Base-by-base conservation (phyloP, 2,113 vertebrate genomes). In the Lucifuga dentata region DNA sequence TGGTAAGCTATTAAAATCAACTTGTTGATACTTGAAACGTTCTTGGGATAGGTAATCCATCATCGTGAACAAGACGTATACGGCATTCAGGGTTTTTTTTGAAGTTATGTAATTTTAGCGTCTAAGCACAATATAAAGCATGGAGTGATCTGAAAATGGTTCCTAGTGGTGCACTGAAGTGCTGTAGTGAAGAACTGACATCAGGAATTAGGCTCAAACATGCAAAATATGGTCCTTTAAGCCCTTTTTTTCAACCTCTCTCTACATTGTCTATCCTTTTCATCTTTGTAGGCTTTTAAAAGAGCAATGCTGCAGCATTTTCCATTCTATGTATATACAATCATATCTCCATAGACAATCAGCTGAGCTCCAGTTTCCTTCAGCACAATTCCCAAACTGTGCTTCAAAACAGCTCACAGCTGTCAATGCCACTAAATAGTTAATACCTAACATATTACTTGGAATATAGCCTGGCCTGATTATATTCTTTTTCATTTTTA, bases 351-450 rank as follows among this genome's bases (percentile, higher is more conserved):
- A 15, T 17, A 8, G 21, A 56, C 19, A 68, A 35, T 20, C 35
- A 45, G 21, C 26, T 5, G 52, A 68, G 38, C 9, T 40, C 21
- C 21, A 20, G 26, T 49, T 3, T 15, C 17, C 48, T 33, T 36
- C 50, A 72, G 36, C 24, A 53, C 26, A 45, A 62, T 40, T 16
- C 6, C 8, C 26, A 41, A 68, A 21, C 8, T 43, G 41, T 26
- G 44, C 43, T 12, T 29, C n/a, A 23, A 19, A 50, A 60, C 53
- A 72, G 58, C 48, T 51, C 50, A 51, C 36, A 67, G 66, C 62
- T 58, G 55, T 67, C 67, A 59, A 55, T 66, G 52, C 59, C 26
- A 15, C 57, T 79, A 60, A 82, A 85, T 80, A 84, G 86, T 88
- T 64, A 62, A 88, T 80, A 52, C 3, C 3, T 2, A 74, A 56